Base-by-base conservation (phyloP, 2,113 vertebrate species). In the Zosterops borbonicus region DNA sequence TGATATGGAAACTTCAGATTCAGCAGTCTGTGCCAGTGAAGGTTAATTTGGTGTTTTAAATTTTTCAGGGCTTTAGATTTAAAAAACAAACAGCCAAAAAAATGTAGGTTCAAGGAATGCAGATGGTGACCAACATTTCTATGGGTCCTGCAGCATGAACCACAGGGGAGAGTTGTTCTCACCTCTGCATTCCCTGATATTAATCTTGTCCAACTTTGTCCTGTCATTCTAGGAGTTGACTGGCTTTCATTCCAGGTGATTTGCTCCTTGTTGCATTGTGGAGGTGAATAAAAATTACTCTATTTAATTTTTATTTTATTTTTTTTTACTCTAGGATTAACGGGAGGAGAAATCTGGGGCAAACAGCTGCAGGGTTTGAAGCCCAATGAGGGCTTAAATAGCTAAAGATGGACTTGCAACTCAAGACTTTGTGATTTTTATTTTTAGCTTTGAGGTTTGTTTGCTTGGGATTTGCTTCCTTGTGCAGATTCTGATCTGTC, bases 401-500 rank as follows among this genome's bases (percentile, higher is more conserved):
- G 12, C 60, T 63, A 3, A 65, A 75, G 64, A 33, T 68, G 89
- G 47, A 9, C 41, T 81, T 74, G 22, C 11, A 49, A 15, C 52
- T 83, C 12, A 13, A 18, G 18, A 22, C 63, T 69, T 33, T 35
- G 44, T 31, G 44, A 7, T 14, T 91, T 86, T 75, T 37, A n/a
- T 46, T 92, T 75, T n/a, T 33, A 17, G 42, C 46, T 74, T 81
- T 37, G 28, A 41, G 10, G 13, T 9, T 24, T 2, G 92, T 76
- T 74, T 58, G 56, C 53, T 69, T 33, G 68, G 41, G 70, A 18
- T 85, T 79, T 60, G 44, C 37, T 82, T 75, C 35, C 24, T 42
- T 31, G 46, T 23, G 42, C 42, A 1, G 65, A 8, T 50, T 17
- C 46, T 50, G 39, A 14, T 50, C 10, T 0, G 0, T 70, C 64